Conservation (phyloP, 2,888 invertebrate genomes). For the Orchesellides sinensis region DNA sequence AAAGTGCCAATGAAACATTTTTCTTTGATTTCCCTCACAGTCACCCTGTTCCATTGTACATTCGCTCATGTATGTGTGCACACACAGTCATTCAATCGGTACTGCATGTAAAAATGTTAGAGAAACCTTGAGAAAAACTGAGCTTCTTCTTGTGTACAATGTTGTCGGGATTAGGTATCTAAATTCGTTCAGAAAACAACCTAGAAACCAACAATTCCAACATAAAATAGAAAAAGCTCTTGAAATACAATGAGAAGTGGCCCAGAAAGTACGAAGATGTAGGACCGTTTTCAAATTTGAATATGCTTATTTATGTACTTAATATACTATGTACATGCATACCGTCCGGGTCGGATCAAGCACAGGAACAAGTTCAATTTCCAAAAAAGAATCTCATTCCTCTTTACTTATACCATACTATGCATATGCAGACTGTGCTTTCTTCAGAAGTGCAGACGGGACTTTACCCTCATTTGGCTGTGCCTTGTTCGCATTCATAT, state of each 20-base stretch:
- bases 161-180: not conserved
- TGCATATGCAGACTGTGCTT: conserved; percentile 2
- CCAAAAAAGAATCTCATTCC: conserved; percentile 10
- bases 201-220: not conserved
- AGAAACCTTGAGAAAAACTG: conserved; percentile 1
- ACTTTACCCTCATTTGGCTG: conserved; percentile 16
- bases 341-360: conserved; percentile 43
- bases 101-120: too few relatives aligned
- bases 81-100: too few relatives aligned
- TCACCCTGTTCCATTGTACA: conserved; percentile 7
- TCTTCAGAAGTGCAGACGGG: conserved; percentile 23
- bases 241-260: conserved; percentile 10
- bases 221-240: too few relatives aligned
- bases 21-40: conserved; percentile 39
- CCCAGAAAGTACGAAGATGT: not conserved
- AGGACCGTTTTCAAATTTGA: not conserved
- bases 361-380: conserved; percentile 34
- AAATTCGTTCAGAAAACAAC: conserved; percentile 30
- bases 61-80: not conserved
- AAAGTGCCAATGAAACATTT: conserved; percentile 33
- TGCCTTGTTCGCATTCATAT: too few relatives aligned
- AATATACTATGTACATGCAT: too few relatives aligned
- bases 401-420: not conserved
- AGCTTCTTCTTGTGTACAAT: conserved; percentile 6
- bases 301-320: too few relatives aligned